Base-by-base conservation (phyloP, 2,797 vertebrate species). In the Platyrinchus mystaceus region DNA sequence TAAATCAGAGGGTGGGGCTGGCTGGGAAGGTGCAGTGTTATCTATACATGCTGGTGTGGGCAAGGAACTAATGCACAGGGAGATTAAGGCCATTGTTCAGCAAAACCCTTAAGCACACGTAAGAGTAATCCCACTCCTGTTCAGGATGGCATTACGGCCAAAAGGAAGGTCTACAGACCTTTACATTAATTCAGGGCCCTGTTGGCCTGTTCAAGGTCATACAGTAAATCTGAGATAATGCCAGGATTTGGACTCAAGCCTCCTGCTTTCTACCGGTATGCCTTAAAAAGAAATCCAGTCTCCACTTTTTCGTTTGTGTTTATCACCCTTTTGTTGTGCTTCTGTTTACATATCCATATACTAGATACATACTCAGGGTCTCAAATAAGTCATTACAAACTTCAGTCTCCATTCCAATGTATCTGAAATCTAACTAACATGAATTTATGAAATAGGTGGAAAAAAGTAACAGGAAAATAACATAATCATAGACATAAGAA, bases 171-270 rank as follows among this genome's bases (percentile, higher is more conserved):
- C 52, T 88, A 24, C 37, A 77, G 68, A 7, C 28, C 41, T 87
- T 36, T 63, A 19, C 2, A 1, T n/a, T 89, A 89, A 56, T 80
- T 85, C 63, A 80, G 68, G 68, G 16, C 52, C 32, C 10, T 46
- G 34, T 18, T 94, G 79, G 50, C 84, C 76, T 74, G 23, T 30
- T 22, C 83, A 88, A 94, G 88, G 85, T 95, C 90, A 78, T 34
- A 24, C 22, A 53, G 58, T 81, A 94, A 94, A 90, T 90, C 88
- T 93, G 68, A 56, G 76, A 67, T 95, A 91, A 95, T 85, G 37
- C 56, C 34, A 47, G 69, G 79, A 90, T 94, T 86, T 94, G 37
- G 37, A 75, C 28, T 70, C 88, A 83, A 86, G 58, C 32, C 62
- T 92, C 50, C 73, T 82, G 52, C 47, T 86, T 88, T 77, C 56